Base-by-base conservation (phyloP, 2,797 vertebrate species). In the Eremophila alpestris region DNA sequence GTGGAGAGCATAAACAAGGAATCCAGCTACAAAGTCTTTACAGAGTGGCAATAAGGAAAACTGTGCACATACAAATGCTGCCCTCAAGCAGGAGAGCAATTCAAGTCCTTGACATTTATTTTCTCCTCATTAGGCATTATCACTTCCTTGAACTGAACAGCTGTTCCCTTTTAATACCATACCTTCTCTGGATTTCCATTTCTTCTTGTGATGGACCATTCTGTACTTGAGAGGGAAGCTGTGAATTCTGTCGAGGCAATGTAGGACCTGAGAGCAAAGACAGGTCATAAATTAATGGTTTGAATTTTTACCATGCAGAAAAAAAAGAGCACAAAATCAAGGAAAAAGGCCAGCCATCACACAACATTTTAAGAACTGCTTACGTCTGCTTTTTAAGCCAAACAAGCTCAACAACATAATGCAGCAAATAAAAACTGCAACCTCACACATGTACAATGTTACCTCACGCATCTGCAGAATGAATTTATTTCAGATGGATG, bases 151-250 rank as follows among this genome's bases (percentile, higher is more conserved):
- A 79, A 80, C 1, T 48, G 51, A 95, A 69, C 48, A 92, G 60
- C 54, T 90, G 64, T 16, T 91, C 34, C 26, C 34, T 87, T 69
- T 45, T 18, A 75, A 20, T 30, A 78, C 56, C 77, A 94, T 98
- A 99, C 99, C 99, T 99, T 98, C 99, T 99, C 96, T 99, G 99
- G 90, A 98, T 98, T 94, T 99, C 99, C 98, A 99, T 94, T 93
- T 99, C 99, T 95, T 99, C 99, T 93, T 98, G 98, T 26, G 99
- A 98, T 49, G 99, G 99, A 74, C 99, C 99, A 98, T 99, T 99
- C 82, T 99, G 99, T 94, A 99, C 98, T 98, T 99, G 99, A 94
- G 96, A 80, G 38, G 98, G 98, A 87, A 98, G 97, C 54, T 98
- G 98, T 82, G 98, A 98, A 93, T 98, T 98, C 96, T 98, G 99